phyloP scores from a whole-genome alignment of 2,113 vertebrate genomes.

The Onychostruthus taczanowskii region DNA sequence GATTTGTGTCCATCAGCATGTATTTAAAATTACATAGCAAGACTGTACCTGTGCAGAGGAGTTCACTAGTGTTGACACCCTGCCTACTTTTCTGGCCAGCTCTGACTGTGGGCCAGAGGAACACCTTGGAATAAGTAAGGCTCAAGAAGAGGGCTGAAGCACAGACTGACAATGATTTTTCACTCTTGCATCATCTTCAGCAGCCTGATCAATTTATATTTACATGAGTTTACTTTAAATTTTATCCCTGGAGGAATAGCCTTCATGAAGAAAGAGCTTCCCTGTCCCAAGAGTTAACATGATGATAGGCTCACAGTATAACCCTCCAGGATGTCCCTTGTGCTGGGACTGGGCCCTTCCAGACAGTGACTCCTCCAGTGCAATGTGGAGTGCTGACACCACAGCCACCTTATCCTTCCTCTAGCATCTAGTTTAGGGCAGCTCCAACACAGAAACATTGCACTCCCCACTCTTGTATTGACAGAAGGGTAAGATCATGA shows the following conservation, averaged over 20 bases:
- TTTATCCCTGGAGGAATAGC: background rate
- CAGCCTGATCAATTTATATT: background rate
- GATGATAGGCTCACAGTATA: background rate
- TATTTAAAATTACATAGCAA: background rate
- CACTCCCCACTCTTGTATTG: background rate
- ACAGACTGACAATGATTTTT: background rate
- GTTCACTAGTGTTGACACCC: background rate
- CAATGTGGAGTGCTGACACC: background rate
- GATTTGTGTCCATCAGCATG: background rate
- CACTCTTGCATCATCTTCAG: background rate
- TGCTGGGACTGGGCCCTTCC: background rate
- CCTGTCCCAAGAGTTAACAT: background rate
- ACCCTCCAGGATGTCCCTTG: background rate
- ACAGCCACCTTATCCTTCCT: background rate
- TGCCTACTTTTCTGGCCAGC: background rate
- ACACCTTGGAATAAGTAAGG: background rate
- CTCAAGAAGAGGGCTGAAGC: background rate
- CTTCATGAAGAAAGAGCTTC: background rate
- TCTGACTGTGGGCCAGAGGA: background rate
- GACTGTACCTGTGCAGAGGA: background rate
- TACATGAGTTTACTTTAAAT: background rate
- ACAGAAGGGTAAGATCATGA: background rate
- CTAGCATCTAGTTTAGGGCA: background rate
- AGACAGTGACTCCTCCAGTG: background rate
- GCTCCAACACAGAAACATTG: background rate